Percentiles rank a stretch among this genome's conserved stretches.
Evolutionary conservation across 2,888 invertebrate species (phyloP).

Genomic region (Biston stratarius): DNA sequence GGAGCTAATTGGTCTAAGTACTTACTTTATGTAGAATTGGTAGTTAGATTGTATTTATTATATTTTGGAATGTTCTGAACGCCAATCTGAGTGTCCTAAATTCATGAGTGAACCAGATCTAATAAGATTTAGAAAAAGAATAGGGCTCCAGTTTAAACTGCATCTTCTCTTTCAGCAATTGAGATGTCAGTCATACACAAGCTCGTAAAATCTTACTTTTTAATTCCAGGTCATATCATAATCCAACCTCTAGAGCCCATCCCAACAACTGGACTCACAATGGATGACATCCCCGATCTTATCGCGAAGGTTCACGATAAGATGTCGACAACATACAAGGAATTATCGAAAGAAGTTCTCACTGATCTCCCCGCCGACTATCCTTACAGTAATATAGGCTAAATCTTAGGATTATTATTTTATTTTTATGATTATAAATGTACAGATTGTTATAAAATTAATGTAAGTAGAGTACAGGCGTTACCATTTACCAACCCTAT

Average conservation of each 20-base stretch:
- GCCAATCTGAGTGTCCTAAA: too few relatives aligned
- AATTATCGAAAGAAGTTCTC: constrained; percentile 75
- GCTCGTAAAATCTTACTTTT: neutral
- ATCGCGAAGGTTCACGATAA: constrained; percentile 69
- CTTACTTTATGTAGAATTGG: too few relatives aligned
- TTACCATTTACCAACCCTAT: too few relatives aligned
- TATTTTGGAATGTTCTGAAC: too few relatives aligned
- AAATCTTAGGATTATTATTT: constrained; percentile 30
- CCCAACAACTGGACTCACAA: constrained; percentile 74
- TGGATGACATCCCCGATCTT: constrained; percentile 78
- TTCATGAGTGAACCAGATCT: too few relatives aligned
- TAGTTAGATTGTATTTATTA: too few relatives aligned
- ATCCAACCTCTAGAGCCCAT: constrained; percentile 82
- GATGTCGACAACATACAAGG: constrained; percentile 78
- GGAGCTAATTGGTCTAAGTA: too few relatives aligned
- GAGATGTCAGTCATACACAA: too few relatives aligned
- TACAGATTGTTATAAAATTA: neutral
- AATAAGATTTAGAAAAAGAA: too few relatives aligned
- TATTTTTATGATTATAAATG: neutral
- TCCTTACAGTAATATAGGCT: constrained; percentile 61
- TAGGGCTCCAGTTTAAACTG: too few relatives aligned
- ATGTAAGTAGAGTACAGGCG: neutral
- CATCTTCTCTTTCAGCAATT: too few relatives aligned
- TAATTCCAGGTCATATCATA: constrained; percentile 79
- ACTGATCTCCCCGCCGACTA: constrained; percentile 73